phyloP scores from a whole-genome alignment of 2,888 invertebrate genomes.

The Napeogenes sylphis region DNA sequence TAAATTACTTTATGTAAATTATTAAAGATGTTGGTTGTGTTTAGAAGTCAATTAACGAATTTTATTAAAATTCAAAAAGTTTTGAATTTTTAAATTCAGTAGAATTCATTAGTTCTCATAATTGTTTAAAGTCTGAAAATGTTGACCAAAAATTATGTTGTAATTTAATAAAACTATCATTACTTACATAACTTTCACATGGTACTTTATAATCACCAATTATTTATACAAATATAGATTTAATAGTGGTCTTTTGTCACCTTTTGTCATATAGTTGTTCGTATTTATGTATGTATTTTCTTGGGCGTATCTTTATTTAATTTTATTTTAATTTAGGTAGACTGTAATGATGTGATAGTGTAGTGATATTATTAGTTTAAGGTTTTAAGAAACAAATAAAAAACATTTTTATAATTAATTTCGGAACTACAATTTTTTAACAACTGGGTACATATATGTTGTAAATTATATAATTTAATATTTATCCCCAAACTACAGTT shows the following conservation, averaged over 20 bases:
- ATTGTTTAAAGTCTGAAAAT: not conserved
- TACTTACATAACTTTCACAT: not conserved
- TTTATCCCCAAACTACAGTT: too few species aligned
- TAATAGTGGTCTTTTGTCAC: too few species aligned
- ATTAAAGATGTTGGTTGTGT: not conserved
- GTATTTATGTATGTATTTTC: constrained; percentile 6
- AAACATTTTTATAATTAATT: not conserved
- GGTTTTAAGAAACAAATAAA: constrained; percentile 8
- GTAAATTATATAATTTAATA: too few species aligned
- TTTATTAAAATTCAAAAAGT: too few species aligned
- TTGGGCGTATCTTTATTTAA: constrained; percentile 15
- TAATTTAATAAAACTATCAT: not conserved
- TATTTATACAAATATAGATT: not conserved
- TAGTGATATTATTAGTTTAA: constrained; percentile 41
- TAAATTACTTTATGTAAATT: not conserved
- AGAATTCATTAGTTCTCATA: too few species aligned
- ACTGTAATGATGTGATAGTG: constrained; percentile 47
- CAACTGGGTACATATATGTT: too few species aligned
- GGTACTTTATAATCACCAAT: not conserved
- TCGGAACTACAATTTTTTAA: too few species aligned
- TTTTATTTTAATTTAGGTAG: constrained; percentile 22
- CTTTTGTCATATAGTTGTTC: too few species aligned
- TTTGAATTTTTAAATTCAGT: too few species aligned
- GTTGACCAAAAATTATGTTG: not conserved
- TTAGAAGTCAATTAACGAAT: not conserved